Evolutionary conservation across 2,888 invertebrate species (phyloP).

Genomic region (Parochlus steinenii): DNA sequence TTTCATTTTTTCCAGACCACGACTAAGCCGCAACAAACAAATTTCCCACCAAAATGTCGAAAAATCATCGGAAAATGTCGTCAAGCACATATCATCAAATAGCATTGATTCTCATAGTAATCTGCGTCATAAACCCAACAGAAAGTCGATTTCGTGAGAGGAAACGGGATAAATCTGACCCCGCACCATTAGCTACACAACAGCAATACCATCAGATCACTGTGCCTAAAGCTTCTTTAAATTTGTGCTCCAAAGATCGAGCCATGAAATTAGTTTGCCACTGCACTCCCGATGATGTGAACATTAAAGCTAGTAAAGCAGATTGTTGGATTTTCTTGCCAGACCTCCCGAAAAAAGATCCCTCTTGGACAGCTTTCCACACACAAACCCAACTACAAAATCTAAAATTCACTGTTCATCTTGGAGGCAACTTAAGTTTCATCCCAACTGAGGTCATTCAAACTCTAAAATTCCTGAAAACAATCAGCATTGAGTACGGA

Average conservation of each 20-base stretch:
- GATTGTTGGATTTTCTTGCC: conserved; percentile 63
- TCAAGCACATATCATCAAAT: too few species aligned
- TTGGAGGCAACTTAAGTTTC: conserved; percentile 49
- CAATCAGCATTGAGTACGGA: conserved; percentile 54
- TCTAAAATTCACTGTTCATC: conserved; percentile 53
- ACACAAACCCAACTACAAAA: conserved; percentile 53
- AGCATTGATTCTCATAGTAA: conserved; percentile 2
- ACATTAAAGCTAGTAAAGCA: conserved; percentile 42
- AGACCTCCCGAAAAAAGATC: conserved; percentile 47
- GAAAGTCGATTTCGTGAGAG: conserved; percentile 7
- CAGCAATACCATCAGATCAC: conserved; percentile 11
- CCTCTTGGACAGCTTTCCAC: conserved; percentile 57
- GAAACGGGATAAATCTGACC: conserved; percentile 5
- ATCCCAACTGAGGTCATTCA: conserved; percentile 53
- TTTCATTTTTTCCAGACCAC: too few species aligned
- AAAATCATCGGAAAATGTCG: too few species aligned
- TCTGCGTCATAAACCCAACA: not conserved
- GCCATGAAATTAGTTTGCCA: conserved; percentile 31
- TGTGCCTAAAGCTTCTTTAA: conserved; percentile 16
- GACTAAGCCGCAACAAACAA: too few species aligned
- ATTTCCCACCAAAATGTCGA: too few species aligned
- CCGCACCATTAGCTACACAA: conserved; percentile 8
- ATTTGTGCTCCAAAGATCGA: conserved; percentile 27
- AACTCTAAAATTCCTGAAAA: conserved; percentile 46
- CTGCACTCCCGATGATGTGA: conserved; percentile 21